Percentiles rank a stretch among this genome's conserved stretches.
Evolutionary conservation across 1,140 invertebrate genomes (phyloP).

Genomic region (Drosophila ironensis): DNA sequence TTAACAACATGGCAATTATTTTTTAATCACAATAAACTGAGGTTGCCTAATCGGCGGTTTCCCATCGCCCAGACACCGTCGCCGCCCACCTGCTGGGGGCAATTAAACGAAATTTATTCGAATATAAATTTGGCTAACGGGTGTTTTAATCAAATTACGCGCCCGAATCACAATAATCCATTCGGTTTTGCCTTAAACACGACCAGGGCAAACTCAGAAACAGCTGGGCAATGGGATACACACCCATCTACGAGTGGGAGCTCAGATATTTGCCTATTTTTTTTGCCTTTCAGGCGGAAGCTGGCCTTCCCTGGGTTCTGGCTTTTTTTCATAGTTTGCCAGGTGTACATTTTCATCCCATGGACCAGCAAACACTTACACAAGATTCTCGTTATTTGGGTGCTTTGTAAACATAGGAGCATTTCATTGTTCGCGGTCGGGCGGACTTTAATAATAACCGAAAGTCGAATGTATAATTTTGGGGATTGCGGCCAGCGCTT

Average conservation of each 20-base stretch:
- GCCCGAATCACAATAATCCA: conserved; percentile 37
- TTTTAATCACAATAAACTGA: conserved; percentile 22
- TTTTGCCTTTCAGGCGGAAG: conserved; percentile 55
- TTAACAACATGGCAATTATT: conserved; percentile 25
- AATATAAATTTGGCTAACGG: conserved; percentile 48
- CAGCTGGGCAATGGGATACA: conserved; percentile 12
- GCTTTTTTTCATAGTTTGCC: conserved; percentile 30
- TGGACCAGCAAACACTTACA: conserved; percentile 45
- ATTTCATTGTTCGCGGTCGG: conserved; percentile 13
- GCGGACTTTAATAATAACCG: conserved; percentile 23
- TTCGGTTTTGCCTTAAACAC: not conserved
- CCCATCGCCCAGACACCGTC: not conserved
- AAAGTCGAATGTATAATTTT: conserved; percentile 46
- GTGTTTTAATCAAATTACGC: conserved; percentile 42
- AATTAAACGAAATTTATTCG: conserved; percentile 63
- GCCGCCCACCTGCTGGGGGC: conserved; percentile 40
- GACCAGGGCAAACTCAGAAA: not conserved
- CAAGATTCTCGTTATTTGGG: conserved; percentile 27
- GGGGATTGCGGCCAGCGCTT: conserved; percentile 14
- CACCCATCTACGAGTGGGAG: conserved; percentile 30
- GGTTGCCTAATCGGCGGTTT: not conserved
- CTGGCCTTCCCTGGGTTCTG: conserved; percentile 38
- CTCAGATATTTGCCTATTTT: conserved; percentile 61
- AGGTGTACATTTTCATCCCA: conserved; percentile 65
- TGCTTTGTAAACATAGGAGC: conserved; percentile 46